Percentiles rank a stretch among this genome's conserved stretches.
Evolutionary conservation across 2,888 invertebrate species (phyloP).

Genomic region (Agriopis aurantiaria): DNA sequence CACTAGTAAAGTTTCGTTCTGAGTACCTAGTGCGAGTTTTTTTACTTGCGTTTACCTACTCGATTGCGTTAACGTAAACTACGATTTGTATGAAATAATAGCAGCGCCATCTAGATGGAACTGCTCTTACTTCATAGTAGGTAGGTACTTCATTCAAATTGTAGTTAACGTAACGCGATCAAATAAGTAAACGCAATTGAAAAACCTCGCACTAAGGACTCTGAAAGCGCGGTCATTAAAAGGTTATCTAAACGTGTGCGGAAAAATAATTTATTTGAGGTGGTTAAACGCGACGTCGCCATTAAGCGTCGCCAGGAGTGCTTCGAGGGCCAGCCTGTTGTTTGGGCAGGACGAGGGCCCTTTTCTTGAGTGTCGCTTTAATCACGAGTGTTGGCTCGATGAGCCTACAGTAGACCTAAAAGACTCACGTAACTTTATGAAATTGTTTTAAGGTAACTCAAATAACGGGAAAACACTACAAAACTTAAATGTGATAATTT

Average conservation of each 20-base stretch:
- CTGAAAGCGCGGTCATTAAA: slow-evolving; percentile 11
- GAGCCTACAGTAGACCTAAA: slow-evolving; percentile 47
- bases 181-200: too few species aligned
- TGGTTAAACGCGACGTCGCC: slow-evolving; percentile 63
- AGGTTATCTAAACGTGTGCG: slow-evolving; percentile 20
- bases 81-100: too few species aligned
- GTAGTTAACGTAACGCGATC: too few species aligned
- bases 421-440: slow-evolving; percentile 46
- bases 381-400: slow-evolving; percentile 78
- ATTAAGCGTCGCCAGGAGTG: slow-evolving; percentile 66
- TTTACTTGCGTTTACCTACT: too few species aligned
- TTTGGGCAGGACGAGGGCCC: slow-evolving; percentile 71
- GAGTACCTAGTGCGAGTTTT: too few species aligned
- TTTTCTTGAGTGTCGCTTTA: slow-evolving; percentile 73
- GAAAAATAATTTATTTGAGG: slow-evolving; percentile 45
- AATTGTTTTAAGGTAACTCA: slow-evolving; percentile 33
- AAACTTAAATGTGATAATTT: background rate
- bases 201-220: too few species aligned
- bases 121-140: too few species aligned
- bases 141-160: too few species aligned
- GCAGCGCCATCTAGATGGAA: too few species aligned
- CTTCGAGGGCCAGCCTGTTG: slow-evolving; percentile 75
- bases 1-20: too few species aligned
- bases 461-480: slow-evolving; percentile 1
- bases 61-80: too few species aligned